Base-by-base conservation (phyloP, 2,113 vertebrate species). In the Cranoglanis bouderius region DNA sequence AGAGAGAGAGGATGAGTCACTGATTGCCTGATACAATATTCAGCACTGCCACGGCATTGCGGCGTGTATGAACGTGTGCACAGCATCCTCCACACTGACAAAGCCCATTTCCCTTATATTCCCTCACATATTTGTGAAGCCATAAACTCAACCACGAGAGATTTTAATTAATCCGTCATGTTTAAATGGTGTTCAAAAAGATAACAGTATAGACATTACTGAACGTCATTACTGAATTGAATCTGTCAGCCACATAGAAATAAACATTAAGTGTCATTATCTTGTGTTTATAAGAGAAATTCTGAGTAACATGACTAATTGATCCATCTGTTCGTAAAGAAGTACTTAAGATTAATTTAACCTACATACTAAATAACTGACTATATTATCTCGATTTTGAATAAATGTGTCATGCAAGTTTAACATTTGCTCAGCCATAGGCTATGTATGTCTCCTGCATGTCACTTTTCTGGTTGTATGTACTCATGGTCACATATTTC, bases 1-100 rank as follows among this genome's bases (percentile, higher is more conserved):
- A 85, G 63, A 89, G 53, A 90, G 93, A 92, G 89, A 87, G 91
- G 94, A 96, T 96, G 96, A 96, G 93, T 96, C 96, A 96, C 90
- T 88, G 43, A 87, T 78, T 94, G 91, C 91, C 89, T 93, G 90
- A 92, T 94, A 92, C 89, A 92, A 93, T 93, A 93, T 90, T 92
- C 89, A 92, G 88, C 85, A 84, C 91, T 91, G 92, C 92, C 93
- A 92, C 90, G 88, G 89, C 87, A 89, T 88, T 90, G 90, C 87
- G 92, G 89, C 84, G 84, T 72, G 85, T 51, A 51, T 85, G 83
- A 49, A 49, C 72, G 53, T 78, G 70, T 87, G 87, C 84, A 82
- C 18, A 81, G 32, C 86, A 85, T 78, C 83, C 81, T 89, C 32
- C 75, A 77, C 77, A 63, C 63, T 46, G n/a, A 43, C 85, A 75